Evolutionary conservation across 2,797 vertebrate genomes (phyloP), one percentile per base, ranked within the genome.

Genomic region (Neosalanx taihuensis): DNA sequence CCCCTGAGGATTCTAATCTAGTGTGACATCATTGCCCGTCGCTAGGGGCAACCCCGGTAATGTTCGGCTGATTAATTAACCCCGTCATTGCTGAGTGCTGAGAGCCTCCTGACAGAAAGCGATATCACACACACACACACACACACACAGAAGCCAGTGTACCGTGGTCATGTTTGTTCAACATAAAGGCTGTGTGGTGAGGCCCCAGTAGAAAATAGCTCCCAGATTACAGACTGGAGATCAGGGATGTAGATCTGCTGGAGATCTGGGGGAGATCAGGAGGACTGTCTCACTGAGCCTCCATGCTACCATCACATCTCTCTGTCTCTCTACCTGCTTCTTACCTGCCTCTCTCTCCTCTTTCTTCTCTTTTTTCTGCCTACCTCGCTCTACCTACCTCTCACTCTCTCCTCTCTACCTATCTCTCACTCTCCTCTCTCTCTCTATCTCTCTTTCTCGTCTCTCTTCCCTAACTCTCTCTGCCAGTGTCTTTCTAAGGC

Each of bases 341-440:
- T 33, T 2, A 49, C 64, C 68, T 67, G 74, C 72, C 73, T 74
- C 53, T 78, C 33, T 62, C 74, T 78, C 63, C 64, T 26, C 10
- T 29, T 10, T 58, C 46, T n/a, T n/a, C n/a, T n/a, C n/a, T n/a
- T n/a, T n/a, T n/a, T n/a, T n/a, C n/a, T n/a, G n/a, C 18, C 12
- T 58, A 51, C 6, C n/a, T 26, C 29, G 51, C 49, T 51, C 4
- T 60, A 23, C 10, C 67, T 70, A 69, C 74, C 71, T 75, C 64
- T 75, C 59, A 77, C 56, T 60, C 76, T 77, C 61, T 33, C 33
- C n/a, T n/a, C n/a, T n/a, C n/a, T n/a, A n/a, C n/a, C n/a, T n/a
- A n/a, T n/a, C n/a, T n/a, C n/a, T n/a, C n/a, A n/a, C n/a, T 33
- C 74, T 67, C 35, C 31, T 13, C 17, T 58, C 23, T 56, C 9